Evolutionary conservation across 1,140 invertebrate species (phyloP).

Genomic region (Bombus superbus): DNA sequence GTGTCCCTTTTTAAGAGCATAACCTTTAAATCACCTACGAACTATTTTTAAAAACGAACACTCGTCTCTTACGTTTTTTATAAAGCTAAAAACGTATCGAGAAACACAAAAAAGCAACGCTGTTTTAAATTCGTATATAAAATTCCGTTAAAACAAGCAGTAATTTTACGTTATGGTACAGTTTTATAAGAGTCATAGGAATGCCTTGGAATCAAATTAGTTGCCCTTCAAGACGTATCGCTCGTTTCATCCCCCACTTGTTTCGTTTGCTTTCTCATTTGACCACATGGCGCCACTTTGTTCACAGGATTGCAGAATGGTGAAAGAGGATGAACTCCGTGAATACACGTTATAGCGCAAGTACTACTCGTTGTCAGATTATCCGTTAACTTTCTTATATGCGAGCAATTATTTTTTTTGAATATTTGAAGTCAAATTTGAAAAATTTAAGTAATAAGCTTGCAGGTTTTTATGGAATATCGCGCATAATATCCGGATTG

Average conservation of each 20-base stretch:
- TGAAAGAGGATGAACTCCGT: not conserved
- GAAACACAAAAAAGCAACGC: no score
- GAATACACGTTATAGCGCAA: not conserved
- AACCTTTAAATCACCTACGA: not conserved
- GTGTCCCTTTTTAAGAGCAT: no score
- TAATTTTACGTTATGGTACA: not conserved
- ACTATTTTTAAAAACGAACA: not conserved
- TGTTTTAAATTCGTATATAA: not conserved
- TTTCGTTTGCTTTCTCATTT: constrained; percentile 54
- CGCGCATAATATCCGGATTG: not conserved
- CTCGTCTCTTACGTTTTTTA: not conserved
- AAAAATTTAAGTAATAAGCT: not conserved
- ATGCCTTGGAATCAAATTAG: not conserved
- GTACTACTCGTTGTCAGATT: not conserved
- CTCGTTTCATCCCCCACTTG: not conserved
- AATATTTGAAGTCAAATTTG: not conserved
- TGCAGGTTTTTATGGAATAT: not conserved
- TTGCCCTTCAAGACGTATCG: not conserved
- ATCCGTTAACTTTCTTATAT: not conserved
- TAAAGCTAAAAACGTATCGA: no score
- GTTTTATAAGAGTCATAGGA: not conserved
- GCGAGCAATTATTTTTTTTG: not conserved
- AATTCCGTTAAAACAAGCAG: not conserved
- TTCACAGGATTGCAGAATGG: constrained; percentile 47
- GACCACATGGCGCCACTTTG: constrained; percentile 57